These are phyloP conservation scores for Taxidea taxus DNA, from an alignment of 2,113 vertebrate species.

Conservation along the genomic window DNA sequence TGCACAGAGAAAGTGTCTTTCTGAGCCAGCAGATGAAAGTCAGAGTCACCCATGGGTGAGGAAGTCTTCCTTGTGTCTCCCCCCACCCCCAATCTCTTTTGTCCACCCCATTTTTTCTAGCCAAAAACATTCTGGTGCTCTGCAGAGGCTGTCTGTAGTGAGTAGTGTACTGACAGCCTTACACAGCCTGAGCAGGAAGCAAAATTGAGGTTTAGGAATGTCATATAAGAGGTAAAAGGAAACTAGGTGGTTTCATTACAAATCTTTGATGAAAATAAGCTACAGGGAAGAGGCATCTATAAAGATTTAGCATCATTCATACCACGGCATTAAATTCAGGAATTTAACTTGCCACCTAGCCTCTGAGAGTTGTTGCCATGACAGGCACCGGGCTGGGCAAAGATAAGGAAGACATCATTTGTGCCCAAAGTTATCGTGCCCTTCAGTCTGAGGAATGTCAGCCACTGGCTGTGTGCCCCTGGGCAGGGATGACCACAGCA, in stretches of 20 bases:
- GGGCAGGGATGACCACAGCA: neutral
- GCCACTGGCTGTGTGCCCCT: neutral
- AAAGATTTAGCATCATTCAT: neutral
- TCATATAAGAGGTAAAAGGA: neutral
- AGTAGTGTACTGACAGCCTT: neutral
- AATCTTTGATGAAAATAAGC: neutral
- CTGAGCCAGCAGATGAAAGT: neutral
- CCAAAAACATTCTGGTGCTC: neutral
- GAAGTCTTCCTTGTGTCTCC: neutral
- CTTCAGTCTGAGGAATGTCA: conserved; percentile 10
- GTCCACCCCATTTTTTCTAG: neutral
- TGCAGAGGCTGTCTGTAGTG: neutral
- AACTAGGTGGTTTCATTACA: neutral
- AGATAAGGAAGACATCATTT: conserved; percentile 17
- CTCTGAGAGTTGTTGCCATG: neutral
- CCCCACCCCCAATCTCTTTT: neutral
- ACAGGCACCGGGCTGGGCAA: neutral
- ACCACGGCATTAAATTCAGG: neutral
- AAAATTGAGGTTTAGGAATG: neutral
- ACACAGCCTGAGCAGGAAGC: neutral
- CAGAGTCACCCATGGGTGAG: neutral
- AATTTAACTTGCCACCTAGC: neutral
- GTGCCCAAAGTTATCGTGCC: neutral
- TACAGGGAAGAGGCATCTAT: neutral
- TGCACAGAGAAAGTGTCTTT: neutral